Base-by-base conservation (phyloP, 2,797 vertebrate species). In the Enteromius trimaculatus region DNA sequence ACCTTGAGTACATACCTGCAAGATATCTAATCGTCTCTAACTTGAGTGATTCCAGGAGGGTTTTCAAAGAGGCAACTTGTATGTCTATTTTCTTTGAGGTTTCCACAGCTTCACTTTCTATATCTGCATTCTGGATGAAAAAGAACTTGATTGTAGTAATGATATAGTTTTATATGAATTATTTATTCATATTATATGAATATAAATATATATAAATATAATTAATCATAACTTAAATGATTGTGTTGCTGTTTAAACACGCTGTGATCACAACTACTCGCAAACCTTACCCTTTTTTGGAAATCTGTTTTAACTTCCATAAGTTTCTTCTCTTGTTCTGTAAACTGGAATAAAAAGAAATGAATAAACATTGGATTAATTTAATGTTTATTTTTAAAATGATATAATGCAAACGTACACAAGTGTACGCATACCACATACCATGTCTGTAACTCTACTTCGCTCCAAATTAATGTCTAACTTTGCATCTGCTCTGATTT, bases 401-500 rank as follows among this genome's bases (percentile, higher is more conserved):
- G 6, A 39, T 51, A 77, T 19, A 83, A 37, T 42, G 31, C 21
- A 44, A 68, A 66, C 13, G 4, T 53, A 7, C 16, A 9, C 16
- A 19, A 21, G 16, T 49, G 4, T 8, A 23, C 23, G 77, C 75
- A 17, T 87, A 94, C 94, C 92, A 79, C 75, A 17, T 87, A 94
- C 94, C 92, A 95, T 90, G 88, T 99, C 98, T 0, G 95, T 96
- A 71, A 97, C 93, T 87, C 97, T 91, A 93, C 97, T 98, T 75
- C 96, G 94, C 91, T 99, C 97, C 89, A 99, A 92, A 91, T 99
- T 99, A 86, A 99, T 96, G 88, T 99, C 97, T 75, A 99, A 91
- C 86, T 97, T 98, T 79, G 95, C 94, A 91, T 98, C 97, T 16
- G 96, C 95, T 92, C 94, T 86, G 86, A 97, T 95, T 88, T 95